Evolutionary conservation across 2,113 vertebrate species (phyloP).

Genomic region (Podilymbus podiceps): DNA sequence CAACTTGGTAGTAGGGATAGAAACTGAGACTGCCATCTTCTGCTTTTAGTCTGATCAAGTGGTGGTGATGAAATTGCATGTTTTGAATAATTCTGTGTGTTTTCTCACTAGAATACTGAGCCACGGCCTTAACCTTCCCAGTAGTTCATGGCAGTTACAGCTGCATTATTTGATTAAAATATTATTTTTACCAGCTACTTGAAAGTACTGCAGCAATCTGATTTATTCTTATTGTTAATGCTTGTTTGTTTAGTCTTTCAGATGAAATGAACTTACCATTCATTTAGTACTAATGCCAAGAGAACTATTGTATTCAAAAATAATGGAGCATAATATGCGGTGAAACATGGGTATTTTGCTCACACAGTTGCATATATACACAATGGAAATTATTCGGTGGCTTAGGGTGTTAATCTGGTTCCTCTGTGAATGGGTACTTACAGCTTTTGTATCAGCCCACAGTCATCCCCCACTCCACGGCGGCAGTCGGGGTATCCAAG

Average conservation of each 20-base stretch:
- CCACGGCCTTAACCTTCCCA: background rate
- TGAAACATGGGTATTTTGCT: background rate
- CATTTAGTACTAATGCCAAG: background rate
- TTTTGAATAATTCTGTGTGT: conserved; percentile 17
- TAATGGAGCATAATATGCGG: background rate
- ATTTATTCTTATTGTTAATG: background rate
- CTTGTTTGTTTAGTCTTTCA: conserved; percentile 5
- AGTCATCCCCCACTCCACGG: fast-evolving
- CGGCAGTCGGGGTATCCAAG: background rate
- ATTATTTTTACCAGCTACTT: conserved; percentile 3
- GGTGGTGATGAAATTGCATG: background rate
- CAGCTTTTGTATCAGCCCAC: background rate
- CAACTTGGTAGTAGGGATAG: background rate
- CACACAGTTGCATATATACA: fast-evolving
- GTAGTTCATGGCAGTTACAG: background rate
- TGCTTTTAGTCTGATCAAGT: background rate
- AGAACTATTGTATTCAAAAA: background rate
- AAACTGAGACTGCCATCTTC: background rate
- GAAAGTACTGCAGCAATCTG: background rate
- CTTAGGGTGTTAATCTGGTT: background rate
- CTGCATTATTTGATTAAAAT: conserved; percentile 43
- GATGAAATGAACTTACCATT: background rate
- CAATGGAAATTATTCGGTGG: background rate
- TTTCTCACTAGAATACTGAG: background rate
- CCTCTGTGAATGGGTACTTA: background rate